A percentile compares a stretch with the other conserved stretches of the same genome.
These are phyloP conservation scores for Caenorhabditis sp. DNA, from an alignment of 2,888 invertebrate genomes.

Conservation along the genomic window DNA sequence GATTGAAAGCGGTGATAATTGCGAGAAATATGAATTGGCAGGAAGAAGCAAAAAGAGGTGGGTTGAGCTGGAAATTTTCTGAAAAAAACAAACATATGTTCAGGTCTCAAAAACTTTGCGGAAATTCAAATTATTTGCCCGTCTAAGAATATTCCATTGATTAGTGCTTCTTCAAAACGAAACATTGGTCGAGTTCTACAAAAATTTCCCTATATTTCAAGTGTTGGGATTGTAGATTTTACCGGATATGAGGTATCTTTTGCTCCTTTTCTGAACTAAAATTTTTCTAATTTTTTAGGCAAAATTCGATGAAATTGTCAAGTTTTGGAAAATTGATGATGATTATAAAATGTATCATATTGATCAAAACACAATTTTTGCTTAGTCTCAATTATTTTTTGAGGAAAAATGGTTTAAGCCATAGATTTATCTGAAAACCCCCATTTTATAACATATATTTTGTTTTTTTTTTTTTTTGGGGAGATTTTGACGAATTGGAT, in stretches of 20 bases:
- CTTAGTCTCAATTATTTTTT: neutral
- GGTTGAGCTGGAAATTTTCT: too few species aligned
- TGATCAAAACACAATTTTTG: conserved; percentile 41
- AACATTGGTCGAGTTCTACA: conserved; percentile 29
- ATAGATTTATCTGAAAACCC: conserved; percentile 2
- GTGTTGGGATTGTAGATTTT: conserved; percentile 34
- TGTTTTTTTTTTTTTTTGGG: neutral
- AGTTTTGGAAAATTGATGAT: conserved; percentile 15
- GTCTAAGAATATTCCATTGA: conserved; percentile 9
- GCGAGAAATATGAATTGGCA: conserved; percentile 38
- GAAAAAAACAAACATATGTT: too few species aligned
- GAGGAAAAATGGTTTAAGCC: neutral
- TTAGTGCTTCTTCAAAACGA: conserved; percentile 30
- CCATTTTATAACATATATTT: neutral
- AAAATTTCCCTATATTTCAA: conserved; percentile 43
- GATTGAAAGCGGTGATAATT: conserved; percentile 26
- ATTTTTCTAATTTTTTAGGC: conserved; percentile 18
- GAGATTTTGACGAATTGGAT: conserved; percentile 13
- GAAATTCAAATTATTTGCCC: conserved; percentile 14
- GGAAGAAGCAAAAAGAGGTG: conserved; percentile 30
- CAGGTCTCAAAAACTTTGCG: conserved; percentile 27
- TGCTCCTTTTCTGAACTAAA: neutral
- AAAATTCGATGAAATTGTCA: conserved; percentile 16
- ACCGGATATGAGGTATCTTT: conserved; percentile 29
- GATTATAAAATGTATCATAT: conserved; percentile 25